These are phyloP conservation scores for Phrynocephalus vlangalii DNA, from an alignment of 2,797 vertebrate genomes.

Conservation along the genomic window DNA sequence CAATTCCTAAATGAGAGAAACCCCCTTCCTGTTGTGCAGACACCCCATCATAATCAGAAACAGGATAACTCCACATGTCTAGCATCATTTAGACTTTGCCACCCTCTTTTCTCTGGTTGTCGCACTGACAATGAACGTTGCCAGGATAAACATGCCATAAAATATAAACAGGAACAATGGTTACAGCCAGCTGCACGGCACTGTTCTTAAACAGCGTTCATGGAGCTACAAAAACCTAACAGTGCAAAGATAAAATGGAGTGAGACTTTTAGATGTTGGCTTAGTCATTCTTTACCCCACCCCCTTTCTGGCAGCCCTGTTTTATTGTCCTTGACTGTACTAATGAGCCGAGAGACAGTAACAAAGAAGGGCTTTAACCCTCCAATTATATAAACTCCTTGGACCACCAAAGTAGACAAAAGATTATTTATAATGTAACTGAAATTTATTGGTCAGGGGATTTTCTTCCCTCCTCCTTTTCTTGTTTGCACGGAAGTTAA, in stretches of 20 bases:
- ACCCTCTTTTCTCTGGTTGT: conserved; percentile 17
- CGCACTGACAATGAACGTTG: conserved; percentile 27
- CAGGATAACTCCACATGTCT: background rate
- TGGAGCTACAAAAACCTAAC: conserved; percentile 71
- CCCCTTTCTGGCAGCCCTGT: conserved; percentile 67
- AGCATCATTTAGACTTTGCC: background rate
- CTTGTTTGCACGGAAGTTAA: conserved; percentile 69
- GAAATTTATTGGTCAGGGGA: conserved; percentile 72
- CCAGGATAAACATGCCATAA: conserved; percentile 49
- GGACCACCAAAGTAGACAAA: conserved; percentile 80
- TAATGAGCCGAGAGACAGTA: conserved; percentile 76
- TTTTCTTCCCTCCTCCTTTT: conserved; percentile 42
- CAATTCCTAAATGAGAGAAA: background rate
- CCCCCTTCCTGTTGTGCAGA: too few relatives aligned
- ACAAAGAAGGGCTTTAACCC: conserved; percentile 70
- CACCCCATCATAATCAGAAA: background rate
- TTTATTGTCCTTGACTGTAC: conserved; percentile 76
- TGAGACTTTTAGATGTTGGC: conserved; percentile 73
- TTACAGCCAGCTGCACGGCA: conserved; percentile 50
- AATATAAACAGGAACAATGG: conserved; percentile 57
- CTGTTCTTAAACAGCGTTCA: conserved; percentile 64
- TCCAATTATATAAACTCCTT: conserved; percentile 73
- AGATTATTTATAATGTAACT: conserved; percentile 75
- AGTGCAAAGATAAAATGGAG: conserved; percentile 74
- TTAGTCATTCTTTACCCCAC: conserved; percentile 71